Evolutionary conservation across 2,113 vertebrate species (phyloP).

Genomic region (Muntiacus muntjak): DNA sequence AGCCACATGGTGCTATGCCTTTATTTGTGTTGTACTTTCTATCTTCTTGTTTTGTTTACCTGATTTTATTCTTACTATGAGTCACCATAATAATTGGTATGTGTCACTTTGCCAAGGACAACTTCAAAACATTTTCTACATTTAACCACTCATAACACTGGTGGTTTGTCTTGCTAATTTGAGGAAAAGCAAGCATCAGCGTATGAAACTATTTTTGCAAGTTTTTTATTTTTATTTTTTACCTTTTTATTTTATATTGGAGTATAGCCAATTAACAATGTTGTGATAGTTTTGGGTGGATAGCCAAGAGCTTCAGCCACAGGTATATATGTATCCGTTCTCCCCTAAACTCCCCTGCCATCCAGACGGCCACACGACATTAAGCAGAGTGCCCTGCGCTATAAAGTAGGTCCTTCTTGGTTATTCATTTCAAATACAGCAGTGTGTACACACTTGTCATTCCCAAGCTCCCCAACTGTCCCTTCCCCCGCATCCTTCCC

Average conservation of each 20-base stretch:
- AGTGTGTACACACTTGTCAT: neutral
- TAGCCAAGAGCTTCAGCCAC: neutral
- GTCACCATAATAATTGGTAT: neutral
- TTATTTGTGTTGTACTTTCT: neutral
- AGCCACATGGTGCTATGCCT: neutral
- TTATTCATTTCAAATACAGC: neutral
- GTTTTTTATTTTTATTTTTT: conserved; percentile 6
- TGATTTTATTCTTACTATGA: neutral
- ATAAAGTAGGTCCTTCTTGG: neutral
- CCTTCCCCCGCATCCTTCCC: neutral
- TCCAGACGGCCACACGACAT: neutral
- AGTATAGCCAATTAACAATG: neutral
- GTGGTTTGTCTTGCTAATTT: neutral
- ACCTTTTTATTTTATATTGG: neutral
- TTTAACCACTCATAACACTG: neutral
- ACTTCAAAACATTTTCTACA: neutral
- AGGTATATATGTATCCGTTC: neutral
- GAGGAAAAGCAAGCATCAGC: neutral
- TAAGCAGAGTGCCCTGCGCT: neutral
- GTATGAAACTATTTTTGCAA: conserved; percentile 13
- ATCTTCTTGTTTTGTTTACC: neutral
- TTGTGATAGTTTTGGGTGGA: neutral
- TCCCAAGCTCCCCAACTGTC: neutral
- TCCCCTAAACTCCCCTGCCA: neutral
- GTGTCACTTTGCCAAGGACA: neutral